These are phyloP conservation scores for Hesperia comma DNA, from an alignment of 2,888 invertebrate genomes.

Conservation along the genomic window DNA sequence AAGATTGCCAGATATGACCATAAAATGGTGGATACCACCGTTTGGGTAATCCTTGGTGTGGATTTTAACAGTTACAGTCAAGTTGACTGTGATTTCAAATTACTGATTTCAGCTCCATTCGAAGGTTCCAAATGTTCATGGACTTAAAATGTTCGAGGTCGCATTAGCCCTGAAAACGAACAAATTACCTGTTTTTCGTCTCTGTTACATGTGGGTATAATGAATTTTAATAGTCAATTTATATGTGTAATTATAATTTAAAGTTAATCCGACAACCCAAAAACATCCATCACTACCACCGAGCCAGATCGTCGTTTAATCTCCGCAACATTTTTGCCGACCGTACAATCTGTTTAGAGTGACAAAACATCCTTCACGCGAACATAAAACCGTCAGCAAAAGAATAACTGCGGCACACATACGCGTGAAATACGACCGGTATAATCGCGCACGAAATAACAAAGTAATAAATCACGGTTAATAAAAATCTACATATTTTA, in stretches of 20 bases:
- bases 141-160: too few relatives aligned
- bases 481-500: constrained; percentile 38
- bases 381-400: constrained; percentile 34
- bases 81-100: too few relatives aligned
- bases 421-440: constrained; percentile 34
- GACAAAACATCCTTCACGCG: constrained; percentile 37
- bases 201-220: too few relatives aligned
- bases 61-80: too few relatives aligned
- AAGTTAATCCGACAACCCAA: not conserved
- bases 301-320: constrained; percentile 19
- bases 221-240: not conserved
- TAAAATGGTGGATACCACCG: not conserved
- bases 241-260: not conserved
- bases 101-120: too few relatives aligned
- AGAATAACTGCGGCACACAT: constrained; percentile 36
- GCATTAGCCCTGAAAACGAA: too few relatives aligned
- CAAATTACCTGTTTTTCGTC: too few relatives aligned
- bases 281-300: constrained; percentile 21
- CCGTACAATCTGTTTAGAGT: constrained; percentile 37
- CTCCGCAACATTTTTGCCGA: constrained; percentile 30
- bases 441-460: constrained; percentile 42
- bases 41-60: too few relatives aligned
- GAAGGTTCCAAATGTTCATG: too few relatives aligned
- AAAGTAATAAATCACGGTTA: constrained; percentile 40
- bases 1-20: not conserved